These are phyloP conservation scores for Sitobion miscanthi DNA, from an alignment of 1,140 invertebrate genomes.

Conservation along the genomic window DNA sequence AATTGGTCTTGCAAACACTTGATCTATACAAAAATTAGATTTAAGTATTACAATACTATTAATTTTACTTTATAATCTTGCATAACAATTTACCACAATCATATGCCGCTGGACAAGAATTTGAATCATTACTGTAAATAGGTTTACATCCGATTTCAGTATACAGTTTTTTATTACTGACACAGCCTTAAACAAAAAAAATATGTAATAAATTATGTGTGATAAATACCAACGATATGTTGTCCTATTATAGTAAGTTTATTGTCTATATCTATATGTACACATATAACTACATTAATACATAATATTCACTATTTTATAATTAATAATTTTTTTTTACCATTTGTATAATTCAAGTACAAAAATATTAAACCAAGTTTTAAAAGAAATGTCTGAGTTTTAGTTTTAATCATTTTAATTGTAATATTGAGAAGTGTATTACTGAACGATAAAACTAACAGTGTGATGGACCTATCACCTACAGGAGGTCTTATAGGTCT, in stretches of 20 bases:
- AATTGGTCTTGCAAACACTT: not conserved
- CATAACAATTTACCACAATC: conserved; percentile 22
- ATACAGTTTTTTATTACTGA: conserved; percentile 34
- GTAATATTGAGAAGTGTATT: not conserved
- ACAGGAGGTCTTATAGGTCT: not conserved
- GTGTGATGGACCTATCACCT: not conserved
- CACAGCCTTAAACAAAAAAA: conserved; percentile 35
- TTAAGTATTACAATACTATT: not conserved
- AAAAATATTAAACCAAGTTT: not conserved
- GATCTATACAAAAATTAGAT: conserved; percentile 9
- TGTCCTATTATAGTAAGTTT: not conserved
- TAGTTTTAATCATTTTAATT: conserved; percentile 7
- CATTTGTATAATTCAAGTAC: not conserved
- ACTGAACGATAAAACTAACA: not conserved
- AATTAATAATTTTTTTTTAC: not conserved
- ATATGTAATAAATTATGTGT: not conserved
- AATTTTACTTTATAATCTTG: not conserved
- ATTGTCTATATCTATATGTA: not conserved
- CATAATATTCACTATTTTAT: not conserved
- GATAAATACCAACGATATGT: not conserved
- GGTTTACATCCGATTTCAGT: conserved; percentile 48
- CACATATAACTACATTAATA: not conserved
- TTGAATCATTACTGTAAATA: not conserved
- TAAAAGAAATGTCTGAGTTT: not conserved
- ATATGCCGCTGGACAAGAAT: conserved; percentile 34